A percentile compares a stretch with the other conserved stretches of the same genome.
Conservation (phyloP, 1,140 invertebrate genomes). For the Sipha flava region DNA sequence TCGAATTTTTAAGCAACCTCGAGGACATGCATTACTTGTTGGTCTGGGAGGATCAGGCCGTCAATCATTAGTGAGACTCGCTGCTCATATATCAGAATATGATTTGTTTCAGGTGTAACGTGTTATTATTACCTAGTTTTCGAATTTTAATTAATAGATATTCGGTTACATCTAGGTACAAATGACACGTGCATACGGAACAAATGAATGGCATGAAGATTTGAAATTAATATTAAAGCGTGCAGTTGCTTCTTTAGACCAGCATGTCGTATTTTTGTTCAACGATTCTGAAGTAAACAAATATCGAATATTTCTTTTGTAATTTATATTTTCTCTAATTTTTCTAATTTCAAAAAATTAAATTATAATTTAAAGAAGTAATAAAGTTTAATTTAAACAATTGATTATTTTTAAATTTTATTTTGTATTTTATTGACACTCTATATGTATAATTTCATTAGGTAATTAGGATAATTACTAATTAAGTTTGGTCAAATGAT, state of each 20-base stretch:
- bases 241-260: conserved; percentile 65
- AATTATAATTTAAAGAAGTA: too few relatives aligned
- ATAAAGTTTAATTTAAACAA: too few relatives aligned
- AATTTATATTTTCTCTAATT: too few relatives aligned
- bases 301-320: too few relatives aligned
- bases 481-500: too few relatives aligned
- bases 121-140: background rate
- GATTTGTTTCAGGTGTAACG: conserved; percentile 60
- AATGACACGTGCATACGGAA: conserved; percentile 76
- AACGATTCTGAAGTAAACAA: conserved; percentile 68
- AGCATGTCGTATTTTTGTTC: conserved; percentile 85
- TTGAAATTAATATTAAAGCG: conserved; percentile 71
- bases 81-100: conserved; percentile 88
- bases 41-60: conserved; percentile 88
- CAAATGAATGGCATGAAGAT: conserved; percentile 83
- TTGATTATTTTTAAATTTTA: too few relatives aligned
- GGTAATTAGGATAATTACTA: too few relatives aligned
- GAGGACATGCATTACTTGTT: conserved; percentile 73
- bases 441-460: too few relatives aligned
- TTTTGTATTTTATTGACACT: too few relatives aligned
- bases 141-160: background rate
- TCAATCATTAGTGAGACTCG: conserved; percentile 79
- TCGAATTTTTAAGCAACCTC: conserved; percentile 82
- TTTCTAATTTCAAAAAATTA: too few relatives aligned
- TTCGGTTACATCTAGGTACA: conserved; percentile 57